A percentile compares a stretch with the other conserved stretches of the same genome.
Evolutionary conservation across 2,888 invertebrate species (phyloP).

Genomic region (Polyommatus icarus): DNA sequence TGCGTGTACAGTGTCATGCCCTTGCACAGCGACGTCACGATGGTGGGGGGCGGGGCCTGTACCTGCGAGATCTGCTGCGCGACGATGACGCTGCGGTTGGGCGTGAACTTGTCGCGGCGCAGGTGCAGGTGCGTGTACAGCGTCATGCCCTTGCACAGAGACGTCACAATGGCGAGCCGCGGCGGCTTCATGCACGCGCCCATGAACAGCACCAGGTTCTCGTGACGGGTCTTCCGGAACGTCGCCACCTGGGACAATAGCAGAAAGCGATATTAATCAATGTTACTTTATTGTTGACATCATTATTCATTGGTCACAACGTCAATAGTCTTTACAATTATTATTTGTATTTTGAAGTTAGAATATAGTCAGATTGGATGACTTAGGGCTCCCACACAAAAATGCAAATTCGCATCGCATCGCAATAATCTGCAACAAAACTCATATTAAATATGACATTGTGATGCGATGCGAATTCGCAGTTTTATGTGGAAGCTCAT

Average conservation of each 20-base stretch:
- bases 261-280: not conserved
- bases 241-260: slow-evolving; percentile 86
- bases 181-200: slow-evolving; percentile 99
- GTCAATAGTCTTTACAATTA: no score
- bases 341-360: no score
- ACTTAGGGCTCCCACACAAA: no score
- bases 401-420: no score
- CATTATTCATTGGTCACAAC: no score
- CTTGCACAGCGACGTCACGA: not conserved
- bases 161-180: slow-evolving; percentile 97
- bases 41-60: not conserved
- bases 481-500: no score
- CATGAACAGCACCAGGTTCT: slow-evolving; percentile 99
- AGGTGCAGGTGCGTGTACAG: slow-evolving; percentile 96
- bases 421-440: no score
- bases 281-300: not conserved
- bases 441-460: no score
- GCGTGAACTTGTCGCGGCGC: slow-evolving; percentile 95
- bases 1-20: slow-evolving; percentile 87
- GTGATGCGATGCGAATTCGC: no score
- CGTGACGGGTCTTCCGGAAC: slow-evolving; percentile 98
- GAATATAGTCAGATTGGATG: no score
- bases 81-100: slow-evolving; percentile 94
- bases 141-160: slow-evolving; percentile 97
- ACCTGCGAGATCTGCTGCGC: slow-evolving; percentile 98